These are phyloP conservation scores for Thamnophis sirtalis DNA, from an alignment of 2,113 vertebrate species.

Conservation along the genomic window DNA sequence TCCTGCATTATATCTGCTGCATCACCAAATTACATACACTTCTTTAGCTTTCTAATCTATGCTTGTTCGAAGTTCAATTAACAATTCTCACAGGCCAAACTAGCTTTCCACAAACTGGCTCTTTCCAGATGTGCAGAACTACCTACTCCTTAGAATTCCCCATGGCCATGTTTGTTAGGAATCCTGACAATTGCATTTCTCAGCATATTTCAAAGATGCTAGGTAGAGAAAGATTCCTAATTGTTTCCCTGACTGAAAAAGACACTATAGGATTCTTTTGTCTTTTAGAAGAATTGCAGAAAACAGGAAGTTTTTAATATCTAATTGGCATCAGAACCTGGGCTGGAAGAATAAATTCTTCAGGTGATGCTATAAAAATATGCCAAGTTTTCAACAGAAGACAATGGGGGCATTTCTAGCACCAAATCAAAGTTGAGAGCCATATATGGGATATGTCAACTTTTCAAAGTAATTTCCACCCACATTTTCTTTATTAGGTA, in stretches of 20 bases:
- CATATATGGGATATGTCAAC: neutral
- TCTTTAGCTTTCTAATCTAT: neutral
- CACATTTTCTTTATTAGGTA: neutral
- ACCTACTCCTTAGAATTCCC: neutral
- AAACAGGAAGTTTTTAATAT: too few relatives aligned
- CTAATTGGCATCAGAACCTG: neutral
- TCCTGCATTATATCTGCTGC: neutral
- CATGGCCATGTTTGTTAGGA: neutral
- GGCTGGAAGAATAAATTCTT: neutral
- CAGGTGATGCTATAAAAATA: neutral
- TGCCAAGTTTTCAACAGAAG: neutral
- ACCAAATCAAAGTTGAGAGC: neutral
- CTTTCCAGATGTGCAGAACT: neutral
- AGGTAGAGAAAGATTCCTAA: neutral
- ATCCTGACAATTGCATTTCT: neutral
- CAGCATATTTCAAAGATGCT: neutral
- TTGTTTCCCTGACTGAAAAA: neutral
- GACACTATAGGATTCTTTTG: too few relatives aligned
- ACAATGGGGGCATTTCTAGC: neutral
- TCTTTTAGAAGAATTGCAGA: neutral
- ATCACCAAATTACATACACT: neutral
- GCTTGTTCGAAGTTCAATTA: neutral
- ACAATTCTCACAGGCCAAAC: neutral
- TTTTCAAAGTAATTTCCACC: neutral
- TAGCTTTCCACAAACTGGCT: neutral